Conservation (phyloP, 2,888 invertebrate genomes). For the Brachylomia viminalis region DNA sequence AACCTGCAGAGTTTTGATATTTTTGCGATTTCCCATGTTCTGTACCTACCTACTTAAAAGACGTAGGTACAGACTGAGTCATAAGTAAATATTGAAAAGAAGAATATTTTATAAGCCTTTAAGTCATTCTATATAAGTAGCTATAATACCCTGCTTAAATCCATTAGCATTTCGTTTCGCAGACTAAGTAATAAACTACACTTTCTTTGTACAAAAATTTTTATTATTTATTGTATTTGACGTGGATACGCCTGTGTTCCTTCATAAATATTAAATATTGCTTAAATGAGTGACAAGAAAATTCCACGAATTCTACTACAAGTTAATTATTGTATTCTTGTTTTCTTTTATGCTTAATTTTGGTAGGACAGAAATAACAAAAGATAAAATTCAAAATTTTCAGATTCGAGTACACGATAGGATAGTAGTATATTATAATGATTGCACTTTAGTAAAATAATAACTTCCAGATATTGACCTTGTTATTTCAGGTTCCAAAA, state of each 20-base stretch:
- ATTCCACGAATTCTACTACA: constrained; percentile 21
- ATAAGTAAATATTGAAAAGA: background rate
- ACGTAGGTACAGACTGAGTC: background rate
- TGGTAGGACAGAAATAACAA: background rate
- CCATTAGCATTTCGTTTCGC: background rate
- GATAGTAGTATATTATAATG: no score
- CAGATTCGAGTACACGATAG: no score
- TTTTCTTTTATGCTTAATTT: background rate
- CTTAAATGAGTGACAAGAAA: constrained; percentile 38
- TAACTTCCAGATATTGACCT: no score
- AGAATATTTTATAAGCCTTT: background rate
- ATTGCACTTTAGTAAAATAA: background rate
- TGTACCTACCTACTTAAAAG: background rate
- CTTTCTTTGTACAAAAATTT: constrained; percentile 14
- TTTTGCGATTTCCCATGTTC: background rate
- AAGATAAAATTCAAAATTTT: background rate
- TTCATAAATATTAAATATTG: constrained; percentile 51
- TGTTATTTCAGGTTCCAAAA: background rate
- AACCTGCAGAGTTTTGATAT: no score
- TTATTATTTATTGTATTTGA: constrained; percentile 36
- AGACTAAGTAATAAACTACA: constrained; percentile 8
- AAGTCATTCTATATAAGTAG: no score
- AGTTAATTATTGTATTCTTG: background rate
- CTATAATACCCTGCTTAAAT: no score
- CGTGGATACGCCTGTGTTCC: constrained; percentile 20